Base-by-base conservation (phyloP, 1,140 invertebrate species). In the Pararge aegeria region DNA sequence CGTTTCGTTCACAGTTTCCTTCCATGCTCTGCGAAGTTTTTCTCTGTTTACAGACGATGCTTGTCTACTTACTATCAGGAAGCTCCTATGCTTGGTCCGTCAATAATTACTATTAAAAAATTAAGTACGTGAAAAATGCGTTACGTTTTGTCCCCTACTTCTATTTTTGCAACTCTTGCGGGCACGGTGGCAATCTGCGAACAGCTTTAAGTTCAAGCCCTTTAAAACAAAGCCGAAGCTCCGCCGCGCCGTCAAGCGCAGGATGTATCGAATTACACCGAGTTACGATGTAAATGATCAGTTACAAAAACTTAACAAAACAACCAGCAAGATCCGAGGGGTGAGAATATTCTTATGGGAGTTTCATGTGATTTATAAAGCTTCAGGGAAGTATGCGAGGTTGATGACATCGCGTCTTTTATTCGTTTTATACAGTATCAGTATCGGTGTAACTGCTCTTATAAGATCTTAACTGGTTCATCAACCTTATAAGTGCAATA, bases 221-320 rank as follows among this genome's bases (percentile, higher is more conserved):
- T 54, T 63, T 46, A 40, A 54, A 66, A 61, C 50, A 55, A 66
- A 62, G 52, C 52, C 60, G 51, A 71, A 68, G 64, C 69, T 72
- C 66, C 61, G 68, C 44, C 59, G 60, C 62, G 64, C 73, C 83
- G 76, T 78, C 74, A 73, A 70, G 68, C 74, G 77, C 83, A 88
- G 85, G 85, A 88, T 83, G 83, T 88, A 85, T 88, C 82, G 69
- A 75, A 85, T 87, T 87, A 85, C 84, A 44, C 68, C 74, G 60
- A 72, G 72, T 82, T 75, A 71, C 78, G 74, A 64, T 83, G 83
- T 87, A 87, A 88, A 69, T 70, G 85, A 85, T 85, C 82, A 71
- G 70, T 63, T 74, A 83, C 73, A 85, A 85, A 82, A 88, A 79
- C 61, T 65, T 55, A 49, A 81, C 70, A 79, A 83, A 83, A 78